Conservation (phyloP, 2,797 vertebrate genomes). For the Coreius guichenoti region DNA sequence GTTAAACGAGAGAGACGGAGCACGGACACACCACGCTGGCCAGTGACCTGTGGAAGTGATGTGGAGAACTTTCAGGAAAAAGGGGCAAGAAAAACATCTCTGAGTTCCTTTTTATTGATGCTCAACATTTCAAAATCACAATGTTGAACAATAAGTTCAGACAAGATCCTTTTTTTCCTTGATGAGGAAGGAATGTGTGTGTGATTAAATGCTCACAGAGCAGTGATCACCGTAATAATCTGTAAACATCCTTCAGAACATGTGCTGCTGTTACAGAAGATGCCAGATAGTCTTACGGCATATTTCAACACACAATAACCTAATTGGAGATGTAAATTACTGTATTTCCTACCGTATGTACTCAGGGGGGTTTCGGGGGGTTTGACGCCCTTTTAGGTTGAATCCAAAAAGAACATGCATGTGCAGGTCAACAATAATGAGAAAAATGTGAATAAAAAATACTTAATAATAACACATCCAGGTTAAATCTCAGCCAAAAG, state of each 20-base stretch:
- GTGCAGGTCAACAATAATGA: not conserved
- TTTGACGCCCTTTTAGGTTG: not conserved
- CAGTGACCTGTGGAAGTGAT: slow-evolving; percentile 68
- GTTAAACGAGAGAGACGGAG: slow-evolving; percentile 64
- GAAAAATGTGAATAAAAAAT: not conserved
- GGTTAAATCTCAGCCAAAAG: not conserved
- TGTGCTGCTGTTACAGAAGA: slow-evolving; percentile 1
- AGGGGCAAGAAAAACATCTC: slow-evolving; percentile 51
- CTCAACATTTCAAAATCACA: slow-evolving; percentile 28
- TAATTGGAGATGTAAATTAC: not conserved
- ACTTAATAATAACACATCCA: not conserved
- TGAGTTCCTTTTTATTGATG: not conserved
- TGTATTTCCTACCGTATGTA: not conserved
- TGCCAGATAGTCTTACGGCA: not conserved
- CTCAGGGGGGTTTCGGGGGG: not conserved
- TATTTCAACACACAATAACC: not conserved
- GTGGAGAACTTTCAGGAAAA: slow-evolving; percentile 73
- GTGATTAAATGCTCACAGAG: slow-evolving; percentile 7
- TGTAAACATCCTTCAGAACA: slow-evolving; percentile 32
- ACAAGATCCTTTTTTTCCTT: not conserved
- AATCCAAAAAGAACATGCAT: not conserved
- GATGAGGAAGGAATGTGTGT: slow-evolving; percentile 24
- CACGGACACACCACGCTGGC: slow-evolving; percentile 35
- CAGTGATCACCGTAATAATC: not conserved
- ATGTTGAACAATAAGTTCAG: slow-evolving; percentile 42